A percentile compares a stretch with the other conserved stretches of the same genome.
Conservation (phyloP, 2,888 invertebrate genomes). For the Ornithoptera priamus region DNA sequence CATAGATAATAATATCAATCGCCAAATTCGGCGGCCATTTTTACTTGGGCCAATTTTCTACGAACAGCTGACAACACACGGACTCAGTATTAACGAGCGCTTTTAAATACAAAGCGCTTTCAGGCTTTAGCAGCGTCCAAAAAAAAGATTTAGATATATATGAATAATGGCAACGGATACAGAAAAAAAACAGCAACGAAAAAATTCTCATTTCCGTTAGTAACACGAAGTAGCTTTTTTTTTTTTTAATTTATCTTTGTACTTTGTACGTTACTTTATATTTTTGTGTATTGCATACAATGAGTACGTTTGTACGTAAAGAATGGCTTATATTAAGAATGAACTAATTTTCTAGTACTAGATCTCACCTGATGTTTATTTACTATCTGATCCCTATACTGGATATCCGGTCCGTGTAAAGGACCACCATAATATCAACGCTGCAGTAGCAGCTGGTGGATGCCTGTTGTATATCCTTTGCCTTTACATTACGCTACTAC, state of each 20-base stretch:
- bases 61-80: constrained; percentile 17
- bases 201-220: constrained; percentile 13
- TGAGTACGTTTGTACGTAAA: background rate
- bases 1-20: too few species aligned
- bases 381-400: too few species aligned
- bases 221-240: constrained; percentile 9
- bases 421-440: too few species aligned
- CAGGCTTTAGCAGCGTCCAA: constrained; percentile 17
- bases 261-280: background rate
- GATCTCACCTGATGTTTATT: too few species aligned
- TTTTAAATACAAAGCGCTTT: constrained; percentile 26
- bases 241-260: constrained; percentile 24
- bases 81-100: constrained; percentile 25
- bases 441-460: too few species aligned
- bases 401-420: too few species aligned
- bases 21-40: background rate
- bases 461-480: too few species aligned
- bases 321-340: too few species aligned
- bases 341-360: too few species aligned
- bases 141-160: constrained; percentile 17
- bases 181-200: constrained; percentile 12
- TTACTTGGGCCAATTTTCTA: background rate
- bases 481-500: too few species aligned
- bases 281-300: background rate
- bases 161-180: constrained; percentile 17